phyloP scores from a whole-genome alignment of 1,140 invertebrate genomes.

The Penaeus chinensis region DNA sequence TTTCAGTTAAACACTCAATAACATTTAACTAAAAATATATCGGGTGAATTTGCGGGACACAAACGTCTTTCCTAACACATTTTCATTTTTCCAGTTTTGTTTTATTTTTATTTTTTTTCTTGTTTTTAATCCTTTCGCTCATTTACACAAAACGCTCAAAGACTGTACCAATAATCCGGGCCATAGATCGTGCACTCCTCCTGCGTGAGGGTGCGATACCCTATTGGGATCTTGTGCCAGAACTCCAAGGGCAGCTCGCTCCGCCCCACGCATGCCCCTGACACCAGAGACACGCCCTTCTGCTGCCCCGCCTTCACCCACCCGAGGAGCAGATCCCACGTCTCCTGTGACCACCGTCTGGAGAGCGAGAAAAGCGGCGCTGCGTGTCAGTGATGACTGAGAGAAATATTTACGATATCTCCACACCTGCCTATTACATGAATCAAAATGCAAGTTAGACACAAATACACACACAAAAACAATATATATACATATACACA shows the following conservation, averaged over 20 bases:
- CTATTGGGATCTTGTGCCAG: slow-evolving; percentile 27
- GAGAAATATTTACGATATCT: too few species aligned
- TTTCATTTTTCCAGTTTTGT: too few species aligned
- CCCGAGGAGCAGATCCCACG: slow-evolving; percentile 20
- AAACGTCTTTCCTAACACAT: too few species aligned
- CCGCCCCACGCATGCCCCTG: not conserved
- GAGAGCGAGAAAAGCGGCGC: not conserved
- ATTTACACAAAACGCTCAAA: not conserved
- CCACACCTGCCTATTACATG: too few species aligned
- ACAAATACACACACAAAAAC: too few species aligned
- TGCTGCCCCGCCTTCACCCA: slow-evolving; percentile 6
- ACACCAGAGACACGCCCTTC: slow-evolving; percentile 13
- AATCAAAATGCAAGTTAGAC: too few species aligned
- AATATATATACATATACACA: too few species aligned
- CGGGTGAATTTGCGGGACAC: too few species aligned
- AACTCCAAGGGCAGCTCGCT: not conserved
- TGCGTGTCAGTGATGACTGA: too few species aligned
- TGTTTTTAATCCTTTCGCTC: too few species aligned
- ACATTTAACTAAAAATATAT: too few species aligned
- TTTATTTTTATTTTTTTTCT: too few species aligned
- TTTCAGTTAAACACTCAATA: not conserved
- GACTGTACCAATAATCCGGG: slow-evolving; percentile 21
- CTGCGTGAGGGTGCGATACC: not conserved
- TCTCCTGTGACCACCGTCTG: slow-evolving; percentile 38
- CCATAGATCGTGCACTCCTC: not conserved